Base-by-base conservation (phyloP, 1,140 invertebrate genomes). In the Andricus grossulariae region DNA sequence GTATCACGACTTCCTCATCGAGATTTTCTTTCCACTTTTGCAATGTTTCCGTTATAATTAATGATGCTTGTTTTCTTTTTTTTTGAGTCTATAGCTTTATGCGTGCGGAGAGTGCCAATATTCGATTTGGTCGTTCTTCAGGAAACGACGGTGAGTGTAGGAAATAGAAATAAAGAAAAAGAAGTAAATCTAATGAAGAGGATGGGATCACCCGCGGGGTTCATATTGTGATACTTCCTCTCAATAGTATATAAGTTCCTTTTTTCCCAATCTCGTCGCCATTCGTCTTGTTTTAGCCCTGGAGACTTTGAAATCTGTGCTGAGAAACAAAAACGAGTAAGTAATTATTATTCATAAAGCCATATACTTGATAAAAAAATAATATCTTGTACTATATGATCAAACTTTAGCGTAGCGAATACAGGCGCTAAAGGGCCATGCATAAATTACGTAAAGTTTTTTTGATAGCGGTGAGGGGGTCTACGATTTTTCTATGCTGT, bases 201-300 rank as follows among this genome's bases (percentile, higher is more conserved):
- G 60, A 66, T 66, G 32, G 25, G 60, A 66, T 66, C 60, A 66
- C 60, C 60, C 60, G 60, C 45, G n/a, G 60, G 15, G 60, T 66
- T n/a, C 32, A 66, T 32, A 32, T 66, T 66, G 60, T 39, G 60
- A 45, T 66, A 66, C 60, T n/a, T 66, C 60, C 25, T 66, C 5
- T 66, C 60, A 16, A 66, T 45, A 39, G 60, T 85, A 85, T 85
- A 85, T 82, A 85, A 85, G 82, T 71, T 77, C 50, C 73, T 45
- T n/a, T 74, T 78, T 16, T 39, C 60, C 45, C 60, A 32, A 66
- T 66, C 73, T 79, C 78, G 57, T 78, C 79, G 78, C 82, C 82
- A 85, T 76, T 85, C 82, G 81, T 84, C 74, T 76, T 73, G 45
- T 74, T 79, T 84, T 81, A 81, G 77, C 80, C 77, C 78, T 84